Evolutionary conservation across 2,888 invertebrate species (phyloP).

Genomic region (Eupsilia transversa): DNA sequence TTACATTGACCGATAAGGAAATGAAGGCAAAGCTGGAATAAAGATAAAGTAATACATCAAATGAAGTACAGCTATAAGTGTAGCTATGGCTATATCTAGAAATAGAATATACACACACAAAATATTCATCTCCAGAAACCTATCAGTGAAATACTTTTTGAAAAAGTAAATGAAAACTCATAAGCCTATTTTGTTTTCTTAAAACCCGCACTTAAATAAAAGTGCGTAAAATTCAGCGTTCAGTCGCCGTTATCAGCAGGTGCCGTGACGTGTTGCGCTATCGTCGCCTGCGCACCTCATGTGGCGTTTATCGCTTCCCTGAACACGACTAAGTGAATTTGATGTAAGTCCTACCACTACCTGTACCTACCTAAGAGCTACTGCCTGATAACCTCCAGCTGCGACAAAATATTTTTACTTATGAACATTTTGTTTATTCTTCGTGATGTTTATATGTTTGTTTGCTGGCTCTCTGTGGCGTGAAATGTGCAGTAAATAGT

Average conservation of each 20-base stretch:
- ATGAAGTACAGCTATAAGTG: background rate
- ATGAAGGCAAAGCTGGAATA: background rate
- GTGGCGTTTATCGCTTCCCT: conserved; percentile 60
- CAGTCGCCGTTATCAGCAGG: conserved; percentile 65
- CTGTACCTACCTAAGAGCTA: conserved; percentile 21
- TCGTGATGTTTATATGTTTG: conserved; percentile 25
- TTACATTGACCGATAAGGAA: conserved; percentile 21
- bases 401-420: conserved; percentile 40
- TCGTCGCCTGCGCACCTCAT: conserved; percentile 63
- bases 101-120: background rate
- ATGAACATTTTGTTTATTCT: conserved; percentile 28
- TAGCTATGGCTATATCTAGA: background rate
- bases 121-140: too few species aligned
- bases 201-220: conserved; percentile 43
- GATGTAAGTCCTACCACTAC: conserved; percentile 43
- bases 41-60: background rate
- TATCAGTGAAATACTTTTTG: background rate
- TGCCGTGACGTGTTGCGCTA: conserved; percentile 64
- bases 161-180: background rate
- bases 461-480: conserved; percentile 33
- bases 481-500: conserved; percentile 45
- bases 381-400: conserved; percentile 47
- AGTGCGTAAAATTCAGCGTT: conserved; percentile 60
- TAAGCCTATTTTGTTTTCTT: conserved; percentile 20
- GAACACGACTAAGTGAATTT: conserved; percentile 60